These are phyloP conservation scores for Hanleya hanleyi DNA, from an alignment of 2,888 invertebrate species.

Conservation along the genomic window DNA sequence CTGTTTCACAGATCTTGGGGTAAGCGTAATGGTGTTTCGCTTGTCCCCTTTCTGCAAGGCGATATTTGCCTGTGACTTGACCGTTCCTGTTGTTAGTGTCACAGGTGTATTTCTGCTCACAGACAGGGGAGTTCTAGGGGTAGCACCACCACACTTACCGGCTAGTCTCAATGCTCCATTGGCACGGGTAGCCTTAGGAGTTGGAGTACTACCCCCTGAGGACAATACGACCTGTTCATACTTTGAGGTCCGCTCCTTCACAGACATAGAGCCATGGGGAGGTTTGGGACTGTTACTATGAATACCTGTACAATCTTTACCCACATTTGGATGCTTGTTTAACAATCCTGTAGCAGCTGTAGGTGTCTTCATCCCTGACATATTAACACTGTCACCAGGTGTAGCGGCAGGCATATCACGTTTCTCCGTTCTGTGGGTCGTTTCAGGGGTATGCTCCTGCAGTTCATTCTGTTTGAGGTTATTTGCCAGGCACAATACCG, in stretches of 20 bases:
- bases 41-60: neutral
- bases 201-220: neutral
- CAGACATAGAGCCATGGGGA: neutral
- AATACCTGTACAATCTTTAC: neutral
- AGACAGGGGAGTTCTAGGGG: neutral
- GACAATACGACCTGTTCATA: neutral
- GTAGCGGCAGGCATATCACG: no score
- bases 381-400: neutral
- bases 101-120: constrained; percentile 11
- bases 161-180: no score
- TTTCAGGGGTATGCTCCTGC: neutral
- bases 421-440: no score
- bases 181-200: neutral
- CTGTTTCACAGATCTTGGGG: neutral
- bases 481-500: neutral
- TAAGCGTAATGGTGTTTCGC: neutral
- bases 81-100: constrained; percentile 12
- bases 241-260: neutral
- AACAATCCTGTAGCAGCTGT: neutral
- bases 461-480: neutral
- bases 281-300: neutral
- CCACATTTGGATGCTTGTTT: neutral
- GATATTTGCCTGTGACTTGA: neutral
- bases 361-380: neutral
- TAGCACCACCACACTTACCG: neutral